Percentiles rank a stretch among this genome's conserved stretches.
Evolutionary conservation across 2,888 invertebrate species (phyloP).

Genomic region (Drosophila fulvimacula): DNA sequence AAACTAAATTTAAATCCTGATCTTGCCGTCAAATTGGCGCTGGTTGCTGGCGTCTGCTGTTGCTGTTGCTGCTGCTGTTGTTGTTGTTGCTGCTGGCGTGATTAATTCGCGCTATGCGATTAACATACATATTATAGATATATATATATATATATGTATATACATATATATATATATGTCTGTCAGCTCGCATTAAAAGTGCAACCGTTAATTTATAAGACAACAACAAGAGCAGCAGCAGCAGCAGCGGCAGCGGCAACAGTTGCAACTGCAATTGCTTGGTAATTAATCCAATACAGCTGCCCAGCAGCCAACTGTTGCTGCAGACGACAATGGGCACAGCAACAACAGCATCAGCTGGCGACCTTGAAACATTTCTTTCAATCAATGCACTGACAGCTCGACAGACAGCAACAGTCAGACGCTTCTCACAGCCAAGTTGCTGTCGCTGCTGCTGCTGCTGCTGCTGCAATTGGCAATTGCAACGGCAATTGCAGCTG

Average conservation of each 20-base stretch:
- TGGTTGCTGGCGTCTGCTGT: conserved; percentile 33
- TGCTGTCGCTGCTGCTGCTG: not conserved
- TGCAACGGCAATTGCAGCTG: conserved; percentile 37
- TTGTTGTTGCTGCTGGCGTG: conserved; percentile 38
- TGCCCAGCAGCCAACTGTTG: conserved; percentile 37
- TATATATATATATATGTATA: conserved; percentile 12
- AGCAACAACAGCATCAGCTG: conserved; percentile 42
- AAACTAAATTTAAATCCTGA: conserved; percentile 73
- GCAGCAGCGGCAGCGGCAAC: conserved; percentile 8
- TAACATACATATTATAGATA: conserved; percentile 53
- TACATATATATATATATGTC: conserved; percentile 29
- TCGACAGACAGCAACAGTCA: conserved; percentile 15
- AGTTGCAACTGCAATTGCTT: conserved; percentile 53
- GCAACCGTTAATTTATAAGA: conserved; percentile 77
- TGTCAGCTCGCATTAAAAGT: conserved; percentile 71
- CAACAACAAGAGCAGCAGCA: conserved; percentile 43
- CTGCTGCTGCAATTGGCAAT: conserved; percentile 14
- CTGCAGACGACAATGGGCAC: conserved; percentile 38
- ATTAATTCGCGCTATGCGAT: conserved; percentile 68
- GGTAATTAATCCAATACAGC: conserved; percentile 71
- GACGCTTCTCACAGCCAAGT: not conserved
- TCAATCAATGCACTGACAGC: conserved; percentile 52
- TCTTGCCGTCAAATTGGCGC: conserved; percentile 71
- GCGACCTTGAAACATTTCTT: conserved; percentile 72
- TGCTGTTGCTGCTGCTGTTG: conserved; percentile 11